Conservation (phyloP, 2,113 vertebrate species). For the Aviceda subcristata region DNA sequence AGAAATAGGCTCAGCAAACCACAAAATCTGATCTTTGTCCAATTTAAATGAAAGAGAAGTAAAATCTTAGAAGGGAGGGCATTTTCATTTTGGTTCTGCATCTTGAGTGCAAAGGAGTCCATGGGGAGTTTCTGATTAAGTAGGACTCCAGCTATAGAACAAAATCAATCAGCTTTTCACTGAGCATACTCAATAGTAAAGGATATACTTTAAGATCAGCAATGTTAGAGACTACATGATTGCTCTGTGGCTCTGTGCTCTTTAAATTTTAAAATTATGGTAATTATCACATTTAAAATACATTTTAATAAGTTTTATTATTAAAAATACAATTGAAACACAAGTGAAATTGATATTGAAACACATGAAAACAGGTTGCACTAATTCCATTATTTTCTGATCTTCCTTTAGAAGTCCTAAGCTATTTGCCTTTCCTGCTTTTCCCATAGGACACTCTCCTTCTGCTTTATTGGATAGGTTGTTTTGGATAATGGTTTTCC, state of each 20-base stretch:
- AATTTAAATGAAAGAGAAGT: not conserved
- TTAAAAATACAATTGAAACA: not conserved
- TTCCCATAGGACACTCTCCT: not conserved
- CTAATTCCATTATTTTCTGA: not conserved
- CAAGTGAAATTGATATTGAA: not conserved
- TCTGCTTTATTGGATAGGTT: not conserved
- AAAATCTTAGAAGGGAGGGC: not conserved
- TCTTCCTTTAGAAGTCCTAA: not conserved
- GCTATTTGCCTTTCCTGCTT: not conserved
- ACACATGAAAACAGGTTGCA: not conserved
- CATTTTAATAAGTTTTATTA: not conserved
- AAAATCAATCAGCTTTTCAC: not conserved
- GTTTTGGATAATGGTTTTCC: not conserved
- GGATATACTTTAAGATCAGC: not conserved
- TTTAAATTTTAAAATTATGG: not conserved
- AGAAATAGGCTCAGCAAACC: not conserved
- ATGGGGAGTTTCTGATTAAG: not conserved
- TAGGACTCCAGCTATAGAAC: not conserved
- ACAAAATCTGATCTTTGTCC: not conserved
- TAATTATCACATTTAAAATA: conserved; percentile 10
- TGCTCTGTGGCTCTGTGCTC: not conserved
- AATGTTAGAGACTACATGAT: not conserved
- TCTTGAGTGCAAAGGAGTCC: not conserved
- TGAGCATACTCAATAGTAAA: not conserved
- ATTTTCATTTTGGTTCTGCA: not conserved